Evolutionary conservation across 2,888 invertebrate species (phyloP), one percentile per base, ranked within the genome.

Genomic region (Lepidocyrtinus sp.): DNA sequence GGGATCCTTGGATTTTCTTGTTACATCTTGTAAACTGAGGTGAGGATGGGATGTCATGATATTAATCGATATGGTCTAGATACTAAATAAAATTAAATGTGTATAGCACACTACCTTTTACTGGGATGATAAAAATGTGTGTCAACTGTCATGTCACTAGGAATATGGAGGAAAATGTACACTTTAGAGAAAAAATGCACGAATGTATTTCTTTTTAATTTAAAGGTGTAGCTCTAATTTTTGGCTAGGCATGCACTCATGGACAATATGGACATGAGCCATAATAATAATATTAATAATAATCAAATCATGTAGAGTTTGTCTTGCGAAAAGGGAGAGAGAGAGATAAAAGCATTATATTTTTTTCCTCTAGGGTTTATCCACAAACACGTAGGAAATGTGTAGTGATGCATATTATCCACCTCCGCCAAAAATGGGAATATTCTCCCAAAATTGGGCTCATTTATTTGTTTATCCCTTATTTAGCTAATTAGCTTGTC

Each of bases 381-480:
- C 55, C n/a, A 55, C 50, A 71, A 59, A 17, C 36, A 27, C n/a
- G 61, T 70, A 45, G 19, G 67, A 27, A 26, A 64, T 15, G 67
- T 61, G 45, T 77, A 65, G 71, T 9, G 70, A 61, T 55, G 62
- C 61, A 59, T 21, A 59, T 70, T 70, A 75, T 75, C 81, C 75
- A 81, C 68, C 81, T 81, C 72, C 75, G 12, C 81, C 81, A 81
- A 81, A 81, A 72, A 81, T 72, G 81, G 81, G 63, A 68, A 75
- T 81, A 81, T 81, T 81, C 75, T 81, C 72, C 81, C 81, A 81
- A 81, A 81, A 71, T 81, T 81, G 81, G 81, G 75, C 19, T 76
- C 81, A 81, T 76, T 81, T 81, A 81, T 81, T 81, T 81, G 81
- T 73, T 81, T 81, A 81, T 75, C 72, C 81, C 81, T 75, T 81